Evolutionary conservation across 2,888 invertebrate genomes (phyloP), one percentile per base, ranked within the genome.

Genomic region (Elegia similella): DNA sequence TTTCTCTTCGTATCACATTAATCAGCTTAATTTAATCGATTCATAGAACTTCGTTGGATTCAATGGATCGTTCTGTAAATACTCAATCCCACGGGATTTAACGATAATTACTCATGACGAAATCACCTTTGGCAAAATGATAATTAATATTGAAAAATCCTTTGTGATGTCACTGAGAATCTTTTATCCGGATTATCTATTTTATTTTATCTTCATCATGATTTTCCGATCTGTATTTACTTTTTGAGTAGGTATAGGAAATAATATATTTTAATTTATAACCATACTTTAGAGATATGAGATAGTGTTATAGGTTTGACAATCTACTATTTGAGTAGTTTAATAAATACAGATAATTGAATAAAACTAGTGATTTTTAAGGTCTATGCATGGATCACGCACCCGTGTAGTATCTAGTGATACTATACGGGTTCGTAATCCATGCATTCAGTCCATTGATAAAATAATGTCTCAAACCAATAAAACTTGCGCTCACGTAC

Each of bases 401-500:
- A 23, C 23, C 23, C 5, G 23, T 23, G 23, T 23, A 23, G 23
- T 23, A 23, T 23, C 23, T n/a, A n/a, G n/a, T n/a, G n/a, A n/a
- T n/a, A n/a, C n/a, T n/a, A n/a, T n/a, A 10, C 12, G 34, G 0
- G 7, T 34, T 34, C 12, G 34, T 34, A 10, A 34, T 1, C 34
- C 12, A 34, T 8, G 34, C 34, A 12, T 6, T 12, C 38, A 34
- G 12, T 38, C 3, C 12, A 38, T 38, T 55, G 52, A 55, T 57
- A 58, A 59, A 58, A 61, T 80, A 76, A 80, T 78, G 80, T 79
- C 75, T 78, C 68, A 63, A 62, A 64, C 43, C 30, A 42, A 53
- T 42, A 53, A 53, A 50, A 16, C 17, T 50, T 34, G 66, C 72
- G 69, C 75, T 80, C 86, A 84, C 84, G 83, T 79, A 71, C 71